Percentiles rank a stretch among this genome's conserved stretches.
Evolutionary conservation across 2,113 vertebrate species (phyloP).

Genomic region (Hypomesus transpacificus): DNA sequence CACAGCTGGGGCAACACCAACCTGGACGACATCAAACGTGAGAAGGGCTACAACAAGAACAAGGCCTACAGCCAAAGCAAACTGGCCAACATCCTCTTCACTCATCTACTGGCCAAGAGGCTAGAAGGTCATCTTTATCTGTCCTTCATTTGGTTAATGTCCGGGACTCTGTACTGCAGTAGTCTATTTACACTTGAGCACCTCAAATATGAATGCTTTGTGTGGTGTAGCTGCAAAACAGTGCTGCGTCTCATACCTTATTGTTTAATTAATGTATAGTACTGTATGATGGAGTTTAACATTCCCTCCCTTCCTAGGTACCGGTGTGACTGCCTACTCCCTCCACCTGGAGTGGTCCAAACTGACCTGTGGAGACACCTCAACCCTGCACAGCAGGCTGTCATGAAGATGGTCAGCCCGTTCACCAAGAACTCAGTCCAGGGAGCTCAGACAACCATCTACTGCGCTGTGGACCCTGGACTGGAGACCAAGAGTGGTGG

Average conservation of each 20-base stretch:
- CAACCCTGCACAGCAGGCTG: slow-evolving; percentile 39
- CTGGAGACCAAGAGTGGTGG: slow-evolving; percentile 65
- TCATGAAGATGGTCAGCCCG: slow-evolving; percentile 55
- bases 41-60: slow-evolving; percentile 68
- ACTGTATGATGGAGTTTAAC: background rate
- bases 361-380: slow-evolving; percentile 72
- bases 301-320: slow-evolving; percentile 48
- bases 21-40: slow-evolving; percentile 77
- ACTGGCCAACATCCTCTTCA: slow-evolving; percentile 76
- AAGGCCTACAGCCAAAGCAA: slow-evolving; percentile 76
- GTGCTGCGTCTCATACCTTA: too few relatives aligned
- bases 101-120: slow-evolving; percentile 62
- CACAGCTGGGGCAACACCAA: slow-evolving; percentile 70
- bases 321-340: slow-evolving; percentile 67
- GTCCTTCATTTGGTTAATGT: background rate
- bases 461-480: slow-evolving; percentile 72
- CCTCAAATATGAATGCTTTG: background rate
- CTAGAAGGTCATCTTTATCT: slow-evolving; percentile 59
- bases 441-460: slow-evolving; percentile 75
- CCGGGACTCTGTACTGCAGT: background rate
- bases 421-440: slow-evolving; percentile 70
- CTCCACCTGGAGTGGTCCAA: slow-evolving; percentile 73
- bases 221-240: too few relatives aligned
- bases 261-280: background rate
- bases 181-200: background rate